A percentile compares a stretch with the other conserved stretches of the same genome.
Conservation (phyloP, 2,113 vertebrate species). For the Morone chrysops region DNA sequence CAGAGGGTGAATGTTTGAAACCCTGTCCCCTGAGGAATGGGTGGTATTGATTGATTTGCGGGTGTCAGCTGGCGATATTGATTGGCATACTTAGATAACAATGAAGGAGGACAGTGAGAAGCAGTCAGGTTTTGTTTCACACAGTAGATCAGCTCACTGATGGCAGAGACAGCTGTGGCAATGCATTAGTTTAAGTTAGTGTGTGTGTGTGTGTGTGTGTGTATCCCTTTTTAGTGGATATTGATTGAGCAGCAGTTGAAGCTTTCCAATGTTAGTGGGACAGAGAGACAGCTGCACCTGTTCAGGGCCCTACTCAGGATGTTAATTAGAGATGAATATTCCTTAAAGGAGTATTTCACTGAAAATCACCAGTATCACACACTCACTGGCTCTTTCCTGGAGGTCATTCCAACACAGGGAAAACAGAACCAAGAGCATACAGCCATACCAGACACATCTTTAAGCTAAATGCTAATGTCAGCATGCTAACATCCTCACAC, state of each 20-base stretch:
- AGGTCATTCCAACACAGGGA: not conserved
- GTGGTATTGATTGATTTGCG: slow-evolving; percentile 68
- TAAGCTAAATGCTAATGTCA: too few relatives aligned
- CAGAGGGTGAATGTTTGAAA: slow-evolving; percentile 31
- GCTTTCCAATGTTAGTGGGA: not conserved
- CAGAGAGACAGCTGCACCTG: not conserved
- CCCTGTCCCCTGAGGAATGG: slow-evolving; percentile 28
- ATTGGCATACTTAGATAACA: slow-evolving; percentile 50
- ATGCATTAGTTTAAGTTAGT: slow-evolving; percentile 22
- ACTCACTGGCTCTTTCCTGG: too few relatives aligned
- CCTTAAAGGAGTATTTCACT: not conserved
- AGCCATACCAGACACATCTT: too few relatives aligned
- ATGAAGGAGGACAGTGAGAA: slow-evolving; percentile 75
- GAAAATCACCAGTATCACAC: too few relatives aligned
- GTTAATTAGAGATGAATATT: not conserved
- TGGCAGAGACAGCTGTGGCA: slow-evolving; percentile 45
- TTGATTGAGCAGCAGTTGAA: slow-evolving; percentile 28
- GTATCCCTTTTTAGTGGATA: not conserved
- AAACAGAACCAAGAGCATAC: not conserved
- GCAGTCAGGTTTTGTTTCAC: slow-evolving; percentile 73
- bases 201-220: slow-evolving; percentile 7
- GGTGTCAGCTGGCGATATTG: slow-evolving; percentile 69
- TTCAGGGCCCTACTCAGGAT: not conserved
- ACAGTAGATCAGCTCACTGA: slow-evolving; percentile 57
- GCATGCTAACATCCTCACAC: not conserved